Conservation (phyloP, 2,797 vertebrate species). For the Urocyon cinereoargenteus region DNA sequence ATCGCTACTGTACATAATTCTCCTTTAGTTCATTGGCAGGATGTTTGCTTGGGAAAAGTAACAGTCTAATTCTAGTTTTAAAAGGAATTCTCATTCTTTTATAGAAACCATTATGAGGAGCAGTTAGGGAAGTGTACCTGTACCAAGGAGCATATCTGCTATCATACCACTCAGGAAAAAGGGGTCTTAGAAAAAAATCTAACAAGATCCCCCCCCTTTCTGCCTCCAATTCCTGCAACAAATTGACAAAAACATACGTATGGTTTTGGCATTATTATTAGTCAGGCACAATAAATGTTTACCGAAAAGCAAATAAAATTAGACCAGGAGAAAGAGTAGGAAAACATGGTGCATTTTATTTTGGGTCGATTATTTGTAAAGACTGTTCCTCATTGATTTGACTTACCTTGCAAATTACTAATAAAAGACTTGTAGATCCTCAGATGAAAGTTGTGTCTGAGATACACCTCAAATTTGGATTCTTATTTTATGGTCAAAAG, state of each 20-base stretch:
- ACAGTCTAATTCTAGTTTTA: slow-evolving; percentile 61
- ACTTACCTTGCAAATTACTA: slow-evolving; percentile 43
- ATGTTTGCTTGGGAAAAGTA: slow-evolving; percentile 62
- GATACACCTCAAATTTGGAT: neutral
- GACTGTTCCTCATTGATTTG: neutral
- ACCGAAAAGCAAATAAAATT: slow-evolving; percentile 47
- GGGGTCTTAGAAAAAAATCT: neutral
- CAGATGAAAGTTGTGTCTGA: neutral
- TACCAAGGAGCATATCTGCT: slow-evolving; percentile 18
- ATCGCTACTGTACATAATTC: slow-evolving; percentile 52
- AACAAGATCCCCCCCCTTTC: neutral
- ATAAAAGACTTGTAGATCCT: neutral
- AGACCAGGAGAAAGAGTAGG: neutral
- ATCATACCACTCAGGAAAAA: neutral
- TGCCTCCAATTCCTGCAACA: neutral
- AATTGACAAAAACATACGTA: neutral
- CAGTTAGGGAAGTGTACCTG: slow-evolving; percentile 28
- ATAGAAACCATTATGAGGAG: slow-evolving; percentile 61
- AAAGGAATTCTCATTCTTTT: slow-evolving; percentile 67
- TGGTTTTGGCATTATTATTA: slow-evolving; percentile 49
- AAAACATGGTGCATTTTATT: neutral
- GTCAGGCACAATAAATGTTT: neutral
- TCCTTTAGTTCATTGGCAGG: slow-evolving; percentile 44
- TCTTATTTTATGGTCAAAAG: neutral
- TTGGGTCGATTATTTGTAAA: slow-evolving; percentile 8